phyloP scores from a whole-genome alignment of 1,140 invertebrate genomes.

The Adelges cooleyi region DNA sequence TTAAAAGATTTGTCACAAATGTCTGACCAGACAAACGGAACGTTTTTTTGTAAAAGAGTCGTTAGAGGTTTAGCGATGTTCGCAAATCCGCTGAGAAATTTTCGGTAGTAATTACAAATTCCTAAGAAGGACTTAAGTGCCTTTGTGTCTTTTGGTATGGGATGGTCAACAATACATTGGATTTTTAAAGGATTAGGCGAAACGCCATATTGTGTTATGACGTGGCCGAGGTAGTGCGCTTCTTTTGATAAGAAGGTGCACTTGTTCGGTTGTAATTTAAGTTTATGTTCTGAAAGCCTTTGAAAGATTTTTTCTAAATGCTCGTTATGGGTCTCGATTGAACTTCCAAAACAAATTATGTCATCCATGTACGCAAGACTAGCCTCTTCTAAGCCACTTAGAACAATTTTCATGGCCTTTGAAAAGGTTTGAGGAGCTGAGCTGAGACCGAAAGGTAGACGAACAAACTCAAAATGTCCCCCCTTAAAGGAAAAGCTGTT shows the following conservation, averaged over 20 bases:
- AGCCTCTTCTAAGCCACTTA: too few species aligned
- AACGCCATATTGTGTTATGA: slow-evolving; percentile 37
- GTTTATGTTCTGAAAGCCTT: too few species aligned
- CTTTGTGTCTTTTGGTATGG: slow-evolving; percentile 33
- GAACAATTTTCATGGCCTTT: slow-evolving; percentile 32
- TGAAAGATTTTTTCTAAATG: too few species aligned
- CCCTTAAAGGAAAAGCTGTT: slow-evolving; percentile 40
- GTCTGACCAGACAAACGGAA: not conserved
- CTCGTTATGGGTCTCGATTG: too few species aligned
- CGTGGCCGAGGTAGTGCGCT: slow-evolving; percentile 37
- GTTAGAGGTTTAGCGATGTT: slow-evolving; percentile 37
- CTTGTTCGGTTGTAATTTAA: slow-evolving; percentile 33
- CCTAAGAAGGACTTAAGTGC: slow-evolving; percentile 41
- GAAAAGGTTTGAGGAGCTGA: slow-evolving; percentile 38
- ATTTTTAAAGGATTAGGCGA: slow-evolving; percentile 37
- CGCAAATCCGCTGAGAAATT: slow-evolving; percentile 38
- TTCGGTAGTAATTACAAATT: slow-evolving; percentile 38
- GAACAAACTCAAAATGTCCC: slow-evolving; percentile 33
- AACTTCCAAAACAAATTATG: too few species aligned
- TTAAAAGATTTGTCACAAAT: not conserved
- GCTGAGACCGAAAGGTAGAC: too few species aligned
- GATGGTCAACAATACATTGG: slow-evolving; percentile 35
- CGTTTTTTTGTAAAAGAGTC: slow-evolving; percentile 36
- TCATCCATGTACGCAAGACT: too few species aligned
- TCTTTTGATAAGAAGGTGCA: slow-evolving; percentile 34